Percentiles rank a stretch among this genome's conserved stretches.
Evolutionary conservation across 2,888 invertebrate genomes (phyloP).

Genomic region (Agapostemon virescens): DNA sequence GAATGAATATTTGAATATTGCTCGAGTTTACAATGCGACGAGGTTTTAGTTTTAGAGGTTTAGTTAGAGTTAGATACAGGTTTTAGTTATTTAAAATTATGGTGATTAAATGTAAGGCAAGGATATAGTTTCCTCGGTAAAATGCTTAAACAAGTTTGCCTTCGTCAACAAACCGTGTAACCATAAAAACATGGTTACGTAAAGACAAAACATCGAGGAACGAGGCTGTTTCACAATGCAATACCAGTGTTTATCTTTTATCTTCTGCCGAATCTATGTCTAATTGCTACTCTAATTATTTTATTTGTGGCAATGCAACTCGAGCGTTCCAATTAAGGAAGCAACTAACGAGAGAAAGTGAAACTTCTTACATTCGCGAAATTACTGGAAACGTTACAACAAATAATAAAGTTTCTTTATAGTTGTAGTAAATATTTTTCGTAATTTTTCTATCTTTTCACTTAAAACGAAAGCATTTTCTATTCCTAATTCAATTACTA

Average conservation of each 20-base stretch:
- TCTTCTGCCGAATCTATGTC: constrained; percentile 8
- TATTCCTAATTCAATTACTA: too few relatives aligned
- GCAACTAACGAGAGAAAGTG: constrained; percentile 58
- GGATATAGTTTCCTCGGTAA: not conserved
- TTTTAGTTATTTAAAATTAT: constrained; percentile 26
- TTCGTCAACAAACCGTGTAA: not conserved
- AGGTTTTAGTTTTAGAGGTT: constrained; percentile 21
- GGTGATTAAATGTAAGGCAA: not conserved
- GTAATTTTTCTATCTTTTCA: not conserved
- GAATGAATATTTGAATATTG: constrained; percentile 36
- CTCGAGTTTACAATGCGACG: constrained; percentile 42
- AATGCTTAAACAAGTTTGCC: not conserved
- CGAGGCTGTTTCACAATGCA: not conserved
- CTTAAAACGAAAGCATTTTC: not conserved
- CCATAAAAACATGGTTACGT: not conserved
- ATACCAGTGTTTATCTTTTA: constrained; percentile 7
- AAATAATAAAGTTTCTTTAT: not conserved
- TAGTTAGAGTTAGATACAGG: too few relatives aligned
- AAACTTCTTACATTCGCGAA: constrained; percentile 24
- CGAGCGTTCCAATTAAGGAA: constrained; percentile 16
- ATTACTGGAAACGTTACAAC: constrained; percentile 33
- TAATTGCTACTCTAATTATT: constrained; percentile 21
- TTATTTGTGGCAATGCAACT: constrained; percentile 12
- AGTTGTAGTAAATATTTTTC: not conserved
- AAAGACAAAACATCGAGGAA: constrained; percentile 3